A percentile compares a stretch with the other conserved stretches of the same genome.
phyloP scores from a whole-genome alignment of 1,140 invertebrate genomes.

The Drosophila sp. region DNA sequence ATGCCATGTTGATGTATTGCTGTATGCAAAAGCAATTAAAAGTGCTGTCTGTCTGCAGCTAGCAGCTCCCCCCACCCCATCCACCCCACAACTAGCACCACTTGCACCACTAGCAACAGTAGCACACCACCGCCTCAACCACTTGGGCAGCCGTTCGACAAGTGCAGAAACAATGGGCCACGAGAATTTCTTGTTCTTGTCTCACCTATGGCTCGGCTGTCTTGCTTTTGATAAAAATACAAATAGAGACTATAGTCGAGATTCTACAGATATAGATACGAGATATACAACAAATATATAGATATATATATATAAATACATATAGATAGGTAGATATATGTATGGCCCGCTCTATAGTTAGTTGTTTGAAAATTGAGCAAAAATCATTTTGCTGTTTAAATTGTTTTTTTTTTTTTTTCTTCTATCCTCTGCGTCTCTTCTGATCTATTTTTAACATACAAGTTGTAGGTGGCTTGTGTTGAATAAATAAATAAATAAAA shows the following conservation, averaged over 20 bases:
- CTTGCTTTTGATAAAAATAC: slow-evolving; percentile 77
- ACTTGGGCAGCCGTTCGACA: slow-evolving; percentile 12
- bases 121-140: background rate
- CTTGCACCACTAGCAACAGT: background rate
- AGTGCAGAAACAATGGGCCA: slow-evolving; percentile 59
- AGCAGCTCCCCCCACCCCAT: background rate
- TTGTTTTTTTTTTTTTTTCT: slow-evolving; percentile 26
- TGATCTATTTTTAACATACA: slow-evolving; percentile 66
- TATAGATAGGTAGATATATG: slow-evolving; percentile 23
- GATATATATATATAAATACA: slow-evolving; percentile 21
- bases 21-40: slow-evolving; percentile 82
- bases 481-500: slow-evolving; percentile 69
- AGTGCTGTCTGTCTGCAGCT: slow-evolving; percentile 75
- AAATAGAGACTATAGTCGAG: slow-evolving; percentile 41
- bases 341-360: slow-evolving; percentile 71
- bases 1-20: slow-evolving; percentile 75
- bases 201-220: slow-evolving; percentile 72
- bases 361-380: slow-evolving; percentile 79
- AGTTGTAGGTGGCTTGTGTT: slow-evolving; percentile 80
- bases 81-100: background rate
- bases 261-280: slow-evolving; percentile 29
- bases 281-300: slow-evolving; percentile 44
- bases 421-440: slow-evolving; percentile 3
- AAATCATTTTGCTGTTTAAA: slow-evolving; percentile 72
- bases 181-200: slow-evolving; percentile 64